Evolutionary conservation across 2,797 vertebrate genomes (phyloP).

Genomic region (Sebastes nivosus): DNA sequence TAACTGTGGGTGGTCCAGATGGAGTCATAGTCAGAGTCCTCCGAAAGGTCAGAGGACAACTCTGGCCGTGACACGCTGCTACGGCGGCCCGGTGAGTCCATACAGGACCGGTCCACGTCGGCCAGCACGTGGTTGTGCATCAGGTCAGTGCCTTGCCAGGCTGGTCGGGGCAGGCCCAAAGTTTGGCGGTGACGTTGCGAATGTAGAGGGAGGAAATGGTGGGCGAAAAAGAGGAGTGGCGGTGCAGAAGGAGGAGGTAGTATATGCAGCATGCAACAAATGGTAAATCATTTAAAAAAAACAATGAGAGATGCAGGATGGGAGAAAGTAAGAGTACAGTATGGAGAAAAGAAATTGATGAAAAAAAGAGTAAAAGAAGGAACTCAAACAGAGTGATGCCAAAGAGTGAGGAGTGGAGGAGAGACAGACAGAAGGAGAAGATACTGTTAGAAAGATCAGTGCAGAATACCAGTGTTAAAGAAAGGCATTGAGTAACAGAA

Average conservation of each 20-base stretch:
- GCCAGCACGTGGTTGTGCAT: constrained; percentile 99
- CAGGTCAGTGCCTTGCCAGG: constrained; percentile 99
- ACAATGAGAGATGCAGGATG: constrained; percentile 81
- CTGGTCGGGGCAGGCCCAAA: constrained; percentile 81
- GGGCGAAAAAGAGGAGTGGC: constrained; percentile 10
- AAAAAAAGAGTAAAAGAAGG: constrained; percentile 29
- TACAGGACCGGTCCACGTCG: constrained; percentile 93
- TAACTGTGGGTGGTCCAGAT: constrained; percentile 99
- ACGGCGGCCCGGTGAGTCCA: constrained; percentile 94
- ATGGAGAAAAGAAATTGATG: constrained; percentile 63
- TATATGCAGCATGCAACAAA: constrained; percentile 72
- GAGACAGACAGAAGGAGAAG: constrained; percentile 76
- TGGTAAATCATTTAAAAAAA: constrained; percentile 81
- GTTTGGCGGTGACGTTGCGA: constrained; percentile 1
- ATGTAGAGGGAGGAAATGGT: constrained; percentile 28
- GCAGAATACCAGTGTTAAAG: constrained; percentile 65
- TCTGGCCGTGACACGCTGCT: constrained; percentile 96
- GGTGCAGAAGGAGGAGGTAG: constrained; percentile 35
- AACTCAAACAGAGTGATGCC: constrained; percentile 55
- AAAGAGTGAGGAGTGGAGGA: constrained; percentile 66
- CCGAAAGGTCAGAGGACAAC: constrained; percentile 94
- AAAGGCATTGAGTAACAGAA: constrained; percentile 44
- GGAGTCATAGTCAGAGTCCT: constrained; percentile 99
- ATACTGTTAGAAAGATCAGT: constrained; percentile 76
- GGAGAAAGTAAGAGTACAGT: constrained; percentile 80